phyloP scores from a whole-genome alignment of 2,888 invertebrate species.

The Hypolimnas misippus region DNA sequence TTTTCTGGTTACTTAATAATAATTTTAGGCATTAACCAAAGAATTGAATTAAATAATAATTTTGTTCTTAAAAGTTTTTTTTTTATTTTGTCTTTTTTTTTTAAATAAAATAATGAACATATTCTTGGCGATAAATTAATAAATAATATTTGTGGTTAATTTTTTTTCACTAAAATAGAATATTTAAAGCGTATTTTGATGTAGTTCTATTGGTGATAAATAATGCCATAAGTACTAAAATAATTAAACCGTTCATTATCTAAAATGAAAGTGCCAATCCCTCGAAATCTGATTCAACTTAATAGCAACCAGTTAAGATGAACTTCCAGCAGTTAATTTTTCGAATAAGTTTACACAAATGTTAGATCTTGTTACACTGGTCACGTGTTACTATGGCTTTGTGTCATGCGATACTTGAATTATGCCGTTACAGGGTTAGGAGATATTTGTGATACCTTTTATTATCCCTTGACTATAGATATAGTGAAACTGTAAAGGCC shows the following conservation, averaged over 20 bases:
- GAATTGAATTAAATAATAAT: no score
- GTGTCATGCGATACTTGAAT: slow-evolving; percentile 75
- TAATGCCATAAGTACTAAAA: slow-evolving; percentile 1
- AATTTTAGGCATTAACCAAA: no score
- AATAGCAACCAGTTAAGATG: not conserved
- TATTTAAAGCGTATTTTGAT: no score
- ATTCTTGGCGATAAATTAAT: no score
- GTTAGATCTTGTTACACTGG: slow-evolving; percentile 27
- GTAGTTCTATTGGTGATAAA: no score
- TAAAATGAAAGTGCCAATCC: slow-evolving; percentile 3
- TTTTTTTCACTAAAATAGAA: no score
- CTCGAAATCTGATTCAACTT: not conserved
- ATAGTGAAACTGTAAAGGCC: not conserved
- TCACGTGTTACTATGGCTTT: slow-evolving; percentile 50
- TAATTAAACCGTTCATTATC: slow-evolving; percentile 5
- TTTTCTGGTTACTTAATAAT: no score
- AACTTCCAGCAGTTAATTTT: slow-evolving; percentile 7
- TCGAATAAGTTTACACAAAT: slow-evolving; percentile 19
- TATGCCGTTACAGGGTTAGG: slow-evolving; percentile 63
- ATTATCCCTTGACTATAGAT: slow-evolving; percentile 14
- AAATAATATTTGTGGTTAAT: no score
- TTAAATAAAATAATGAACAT: no score
- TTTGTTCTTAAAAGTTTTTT: no score
- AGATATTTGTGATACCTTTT: slow-evolving; percentile 54
- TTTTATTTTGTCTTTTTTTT: no score